Evolutionary conservation across 2,113 vertebrate species (phyloP).

Genomic region (Ceyx melanurus): DNA sequence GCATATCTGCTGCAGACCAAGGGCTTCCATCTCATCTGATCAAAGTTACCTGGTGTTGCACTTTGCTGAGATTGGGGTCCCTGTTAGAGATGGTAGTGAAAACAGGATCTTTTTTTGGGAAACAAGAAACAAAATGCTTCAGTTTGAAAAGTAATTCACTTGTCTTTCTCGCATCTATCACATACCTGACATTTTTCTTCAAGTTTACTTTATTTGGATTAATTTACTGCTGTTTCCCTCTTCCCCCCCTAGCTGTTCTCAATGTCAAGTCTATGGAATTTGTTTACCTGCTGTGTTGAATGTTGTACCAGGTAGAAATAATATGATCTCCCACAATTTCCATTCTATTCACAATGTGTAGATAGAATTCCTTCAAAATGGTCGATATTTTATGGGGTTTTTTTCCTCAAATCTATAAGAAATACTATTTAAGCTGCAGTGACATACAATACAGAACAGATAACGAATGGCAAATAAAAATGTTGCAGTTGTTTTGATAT

Average conservation of each 20-base stretch:
- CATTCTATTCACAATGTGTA: background rate
- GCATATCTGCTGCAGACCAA: background rate
- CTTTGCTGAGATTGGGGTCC: background rate
- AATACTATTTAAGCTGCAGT: background rate
- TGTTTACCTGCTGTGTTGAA: background rate
- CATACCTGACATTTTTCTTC: background rate
- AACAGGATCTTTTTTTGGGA: background rate
- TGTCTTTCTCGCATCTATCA: background rate
- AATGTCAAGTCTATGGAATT: background rate
- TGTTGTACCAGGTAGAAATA: background rate
- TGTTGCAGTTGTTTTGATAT: background rate
- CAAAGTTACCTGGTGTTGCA: background rate
- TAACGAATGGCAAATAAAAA: background rate
- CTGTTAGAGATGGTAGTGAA: background rate
- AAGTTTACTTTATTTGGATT: background rate
- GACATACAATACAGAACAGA: background rate
- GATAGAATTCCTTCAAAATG: background rate
- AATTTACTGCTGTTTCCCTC: background rate
- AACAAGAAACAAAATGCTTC: background rate
- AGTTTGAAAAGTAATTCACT: background rate
- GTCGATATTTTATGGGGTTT: background rate
- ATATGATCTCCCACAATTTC: background rate
- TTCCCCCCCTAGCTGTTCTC: background rate
- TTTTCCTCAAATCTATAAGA: background rate
- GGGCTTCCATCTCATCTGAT: background rate